phyloP scores from a whole-genome alignment of 30 jellyfish, hydroid and myxozoan species.

The Mastigias papua region DNA sequence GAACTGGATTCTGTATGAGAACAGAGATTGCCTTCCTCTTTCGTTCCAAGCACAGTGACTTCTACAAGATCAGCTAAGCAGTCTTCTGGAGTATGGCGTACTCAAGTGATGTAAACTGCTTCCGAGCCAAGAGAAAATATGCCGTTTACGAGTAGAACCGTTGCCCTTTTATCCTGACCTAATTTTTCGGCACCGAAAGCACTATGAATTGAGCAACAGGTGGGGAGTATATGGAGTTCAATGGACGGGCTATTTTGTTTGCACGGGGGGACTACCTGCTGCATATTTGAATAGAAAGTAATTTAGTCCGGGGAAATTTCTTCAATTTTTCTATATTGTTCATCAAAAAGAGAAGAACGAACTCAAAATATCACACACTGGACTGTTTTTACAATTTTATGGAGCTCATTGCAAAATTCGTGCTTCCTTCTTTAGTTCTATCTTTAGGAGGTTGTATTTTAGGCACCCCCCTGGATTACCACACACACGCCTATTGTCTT shows the following conservation, averaged over 20 bases:
- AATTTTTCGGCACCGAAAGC: slow-evolving; percentile 89
- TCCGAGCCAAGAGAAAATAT: slow-evolving; percentile 51
- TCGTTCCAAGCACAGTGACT: not conserved
- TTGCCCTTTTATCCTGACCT: slow-evolving; percentile 86
- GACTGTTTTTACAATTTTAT: too few relatives aligned
- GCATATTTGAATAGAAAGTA: too few relatives aligned
- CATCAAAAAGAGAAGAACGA: not conserved
- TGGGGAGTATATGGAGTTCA: slow-evolving; percentile 70
- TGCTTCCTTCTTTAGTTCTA: too few relatives aligned
- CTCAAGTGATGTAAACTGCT: not conserved
- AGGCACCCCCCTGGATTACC: slow-evolving; percentile 36
- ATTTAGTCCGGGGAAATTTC: too few relatives aligned
- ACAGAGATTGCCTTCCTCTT: not conserved
- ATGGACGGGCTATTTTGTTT: slow-evolving; percentile 35
- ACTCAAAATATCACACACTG: not conserved
- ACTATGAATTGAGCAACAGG: slow-evolving; percentile 84
- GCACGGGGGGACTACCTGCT: slow-evolving; percentile 18
- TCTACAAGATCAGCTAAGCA: not conserved
- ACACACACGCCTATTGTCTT: slow-evolving; percentile 76
- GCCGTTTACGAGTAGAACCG: slow-evolving; percentile 84
- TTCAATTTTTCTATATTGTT: too few relatives aligned
- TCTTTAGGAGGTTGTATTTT: too few relatives aligned
- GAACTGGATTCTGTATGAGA: not conserved
- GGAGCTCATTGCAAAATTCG: too few relatives aligned
- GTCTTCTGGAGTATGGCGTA: not conserved